A percentile compares a stretch with the other conserved stretches of the same genome.
Evolutionary conservation across 2,888 invertebrate genomes (phyloP).

Genomic region (Thereva nobilitata): DNA sequence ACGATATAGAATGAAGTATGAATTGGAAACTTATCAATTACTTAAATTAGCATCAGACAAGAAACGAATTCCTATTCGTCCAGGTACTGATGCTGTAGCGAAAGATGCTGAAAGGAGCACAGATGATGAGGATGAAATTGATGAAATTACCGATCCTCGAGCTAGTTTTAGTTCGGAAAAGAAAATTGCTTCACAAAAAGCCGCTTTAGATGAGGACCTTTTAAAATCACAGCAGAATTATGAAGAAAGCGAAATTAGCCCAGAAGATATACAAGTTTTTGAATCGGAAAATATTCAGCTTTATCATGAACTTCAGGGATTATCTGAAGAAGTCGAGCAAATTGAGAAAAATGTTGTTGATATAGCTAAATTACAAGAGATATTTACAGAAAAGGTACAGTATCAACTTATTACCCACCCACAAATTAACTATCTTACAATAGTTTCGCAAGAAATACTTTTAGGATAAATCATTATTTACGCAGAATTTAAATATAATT

Average conservation of each 20-base stretch:
- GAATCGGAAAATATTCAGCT: slow-evolving; percentile 89
- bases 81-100: slow-evolving; percentile 45
- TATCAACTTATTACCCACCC: not conserved
- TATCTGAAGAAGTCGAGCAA: slow-evolving; percentile 88
- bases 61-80: slow-evolving; percentile 52
- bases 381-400: slow-evolving; percentile 87
- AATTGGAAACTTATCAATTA: slow-evolving; percentile 80
- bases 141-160: slow-evolving; percentile 23
- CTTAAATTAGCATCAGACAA: slow-evolving; percentile 67
- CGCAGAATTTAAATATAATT: slow-evolving; percentile 11
- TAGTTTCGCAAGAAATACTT: not conserved
- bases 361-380: slow-evolving; percentile 92
- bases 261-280: slow-evolving; percentile 91
- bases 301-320: slow-evolving; percentile 82
- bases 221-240: slow-evolving; percentile 46
- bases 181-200: slow-evolving; percentile 52
- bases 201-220: slow-evolving; percentile 48
- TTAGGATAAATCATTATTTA: not conserved
- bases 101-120: slow-evolving; percentile 47
- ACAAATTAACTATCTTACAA: not conserved
- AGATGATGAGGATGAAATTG: slow-evolving; percentile 40
- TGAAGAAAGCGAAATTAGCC: slow-evolving; percentile 71
- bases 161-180: slow-evolving; percentile 37
- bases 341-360: slow-evolving; percentile 92
- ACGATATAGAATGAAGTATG: slow-evolving; percentile 82